Percentiles rank a stretch among this genome's conserved stretches.
These are phyloP conservation scores for Rhegmatorhina hoffmannsi DNA, from an alignment of 2,113 vertebrate genomes.

Conservation along the genomic window DNA sequence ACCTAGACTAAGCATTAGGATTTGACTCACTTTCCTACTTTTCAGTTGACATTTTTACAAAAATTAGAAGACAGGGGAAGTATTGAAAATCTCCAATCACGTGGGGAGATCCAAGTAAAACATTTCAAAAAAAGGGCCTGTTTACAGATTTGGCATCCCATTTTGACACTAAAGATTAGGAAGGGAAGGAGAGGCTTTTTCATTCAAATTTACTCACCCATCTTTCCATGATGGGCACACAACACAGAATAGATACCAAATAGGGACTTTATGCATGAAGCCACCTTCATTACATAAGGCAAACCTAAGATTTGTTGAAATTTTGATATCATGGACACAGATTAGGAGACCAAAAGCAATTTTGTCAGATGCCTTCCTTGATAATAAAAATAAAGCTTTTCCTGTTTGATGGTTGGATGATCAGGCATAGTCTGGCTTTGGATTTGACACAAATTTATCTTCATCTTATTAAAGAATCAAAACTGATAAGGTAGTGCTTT, in stretches of 20 bases:
- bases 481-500: background rate
- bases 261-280: background rate
- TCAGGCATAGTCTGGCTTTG: background rate
- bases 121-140: background rate
- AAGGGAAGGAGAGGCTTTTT: background rate
- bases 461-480: background rate
- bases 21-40: background rate
- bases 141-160: background rate
- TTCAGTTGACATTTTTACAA: background rate
- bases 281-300: background rate
- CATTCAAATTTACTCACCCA: background rate
- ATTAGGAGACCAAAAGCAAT: background rate
- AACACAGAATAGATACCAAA: background rate
- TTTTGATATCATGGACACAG: background rate
- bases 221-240: background rate
- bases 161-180: background rate
- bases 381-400: background rate
- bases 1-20: background rate
- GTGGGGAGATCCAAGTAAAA: background rate
- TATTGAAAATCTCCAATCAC: background rate
- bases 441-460: conserved; percentile 34
- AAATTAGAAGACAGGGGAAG: background rate
- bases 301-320: background rate
- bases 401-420: background rate
- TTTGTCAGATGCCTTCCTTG: background rate